These are phyloP conservation scores for Drosophila orena DNA, from an alignment of 1,140 invertebrate species.

Conservation along the genomic window DNA sequence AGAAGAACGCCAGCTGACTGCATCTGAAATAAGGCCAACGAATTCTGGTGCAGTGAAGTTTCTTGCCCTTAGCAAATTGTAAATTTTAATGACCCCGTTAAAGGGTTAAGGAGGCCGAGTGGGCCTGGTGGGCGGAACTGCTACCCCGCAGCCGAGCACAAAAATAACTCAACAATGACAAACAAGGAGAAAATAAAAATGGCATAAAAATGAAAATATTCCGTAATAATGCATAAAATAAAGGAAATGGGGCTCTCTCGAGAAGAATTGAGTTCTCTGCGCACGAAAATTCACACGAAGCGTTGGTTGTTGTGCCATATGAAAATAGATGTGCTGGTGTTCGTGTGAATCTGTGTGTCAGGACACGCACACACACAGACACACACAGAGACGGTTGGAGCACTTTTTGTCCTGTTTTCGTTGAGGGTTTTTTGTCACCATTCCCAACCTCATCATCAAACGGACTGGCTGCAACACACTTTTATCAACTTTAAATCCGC, in stretches of 20 bases:
- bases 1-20: constrained; percentile 1
- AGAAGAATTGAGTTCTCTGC: constrained; percentile 45
- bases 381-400: not conserved
- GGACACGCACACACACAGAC: not conserved
- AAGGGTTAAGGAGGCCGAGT: constrained; percentile 8
- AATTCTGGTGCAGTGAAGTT: constrained; percentile 44
- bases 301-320: constrained; percentile 5
- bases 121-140: not conserved
- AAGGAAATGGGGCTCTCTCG: constrained; percentile 26
- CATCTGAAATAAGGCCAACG: constrained; percentile 17
- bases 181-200: constrained; percentile 37
- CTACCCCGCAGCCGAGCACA: constrained; percentile 13
- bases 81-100: constrained; percentile 62
- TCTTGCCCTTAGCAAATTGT: constrained; percentile 38
- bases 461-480: constrained; percentile 39
- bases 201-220: constrained; percentile 49
- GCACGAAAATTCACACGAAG: constrained; percentile 46
- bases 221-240: constrained; percentile 57
- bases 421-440: constrained; percentile 1
- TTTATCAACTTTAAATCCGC: constrained; percentile 75
- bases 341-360: constrained; percentile 2
- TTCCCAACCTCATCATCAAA: constrained; percentile 22
- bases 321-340: not conserved
- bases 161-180: constrained; percentile 58
- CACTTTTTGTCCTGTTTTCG: constrained; percentile 21